Evolutionary conservation across 64 coral and sea anemone species (phyloP).

Genomic region (Platygyra sinensis): DNA sequence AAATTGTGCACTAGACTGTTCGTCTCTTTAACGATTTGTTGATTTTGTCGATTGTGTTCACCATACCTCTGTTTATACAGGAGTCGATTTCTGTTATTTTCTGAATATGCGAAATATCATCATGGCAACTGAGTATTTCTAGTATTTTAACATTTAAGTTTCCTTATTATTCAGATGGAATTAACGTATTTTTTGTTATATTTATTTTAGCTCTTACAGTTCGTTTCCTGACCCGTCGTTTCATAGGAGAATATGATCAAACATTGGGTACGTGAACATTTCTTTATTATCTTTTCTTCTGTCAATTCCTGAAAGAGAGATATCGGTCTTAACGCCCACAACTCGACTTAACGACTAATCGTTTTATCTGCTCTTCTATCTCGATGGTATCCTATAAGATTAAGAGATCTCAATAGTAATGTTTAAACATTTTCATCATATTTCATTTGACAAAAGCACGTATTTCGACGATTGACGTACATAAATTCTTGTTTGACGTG

Average conservation of each 20-base stretch:
- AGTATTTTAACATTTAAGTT: neutral
- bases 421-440: neutral
- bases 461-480: neutral
- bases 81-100: too few relatives aligned
- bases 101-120: too few relatives aligned
- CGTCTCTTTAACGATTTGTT: too few relatives aligned
- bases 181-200: neutral
- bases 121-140: too few relatives aligned
- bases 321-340: neutral
- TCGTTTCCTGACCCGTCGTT: slow-evolving; percentile 75
- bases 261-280: slow-evolving; percentile 66
- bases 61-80: too few relatives aligned
- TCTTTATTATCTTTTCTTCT: neutral
- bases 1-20: too few relatives aligned
- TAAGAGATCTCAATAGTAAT: neutral
- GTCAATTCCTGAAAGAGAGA: neutral
- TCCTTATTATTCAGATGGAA: neutral
- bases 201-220: slow-evolving; percentile 82
- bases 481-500: neutral
- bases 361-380: too few relatives aligned
- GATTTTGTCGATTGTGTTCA: too few relatives aligned
- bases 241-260: slow-evolving; percentile 93
- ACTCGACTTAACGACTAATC: neutral
- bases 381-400: too few relatives aligned
- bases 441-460: neutral